Conservation (phyloP, 2,888 invertebrate species). For the Rhaphigaster nebulosa region DNA sequence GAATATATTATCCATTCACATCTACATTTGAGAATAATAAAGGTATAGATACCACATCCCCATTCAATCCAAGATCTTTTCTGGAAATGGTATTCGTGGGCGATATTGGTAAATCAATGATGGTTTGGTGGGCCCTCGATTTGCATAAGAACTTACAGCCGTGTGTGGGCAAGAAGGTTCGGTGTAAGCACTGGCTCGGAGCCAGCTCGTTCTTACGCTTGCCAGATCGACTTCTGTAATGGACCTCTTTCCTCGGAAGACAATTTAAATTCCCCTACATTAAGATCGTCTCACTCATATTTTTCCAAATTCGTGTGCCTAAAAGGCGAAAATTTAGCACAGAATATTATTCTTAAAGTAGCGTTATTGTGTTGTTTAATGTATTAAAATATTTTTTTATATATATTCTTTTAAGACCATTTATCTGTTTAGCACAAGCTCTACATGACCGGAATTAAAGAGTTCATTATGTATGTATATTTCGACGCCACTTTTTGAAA, state of each 20-base stretch:
- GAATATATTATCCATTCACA: too few relatives aligned
- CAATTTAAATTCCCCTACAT: not conserved
- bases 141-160: not conserved
- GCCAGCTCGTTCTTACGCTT: not conserved
- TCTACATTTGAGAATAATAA: not conserved
- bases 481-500: too few relatives aligned
- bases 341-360: not conserved
- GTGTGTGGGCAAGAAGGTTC: not conserved
- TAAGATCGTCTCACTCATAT: not conserved
- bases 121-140: not conserved
- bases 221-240: not conserved
- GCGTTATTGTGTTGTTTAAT: too few relatives aligned
- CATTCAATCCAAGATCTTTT: not conserved
- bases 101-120: not conserved
- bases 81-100: conserved; percentile 4
- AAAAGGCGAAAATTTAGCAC: not conserved
- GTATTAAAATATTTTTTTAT: too few relatives aligned
- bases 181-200: not conserved
- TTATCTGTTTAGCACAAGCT: too few relatives aligned
- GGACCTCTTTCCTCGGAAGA: not conserved
- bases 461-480: too few relatives aligned
- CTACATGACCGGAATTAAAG: too few relatives aligned
- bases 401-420: too few relatives aligned
- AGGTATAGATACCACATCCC: not conserved
- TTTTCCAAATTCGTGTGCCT: not conserved